These are phyloP conservation scores for Alviniconcha strummeri DNA, from an alignment of 2,888 invertebrate species.

Conservation along the genomic window DNA sequence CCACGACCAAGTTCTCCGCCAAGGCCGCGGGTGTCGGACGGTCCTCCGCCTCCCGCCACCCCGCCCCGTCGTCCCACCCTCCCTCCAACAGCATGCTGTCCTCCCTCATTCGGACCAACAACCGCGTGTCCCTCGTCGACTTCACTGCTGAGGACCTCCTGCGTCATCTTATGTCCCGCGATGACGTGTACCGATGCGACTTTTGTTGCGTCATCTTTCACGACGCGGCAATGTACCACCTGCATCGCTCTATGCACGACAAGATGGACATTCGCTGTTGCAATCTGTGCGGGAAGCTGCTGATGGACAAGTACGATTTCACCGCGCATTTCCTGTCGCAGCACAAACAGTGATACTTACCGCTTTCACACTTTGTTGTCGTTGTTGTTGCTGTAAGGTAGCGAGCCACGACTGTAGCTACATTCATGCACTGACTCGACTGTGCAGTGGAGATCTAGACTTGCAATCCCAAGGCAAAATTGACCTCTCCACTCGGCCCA, in stretches of 20 bases:
- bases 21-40: too few species aligned
- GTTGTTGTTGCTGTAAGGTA: too few species aligned
- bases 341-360: slow-evolving; percentile 42
- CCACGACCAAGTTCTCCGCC: background rate
- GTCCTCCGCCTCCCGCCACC: background rate
- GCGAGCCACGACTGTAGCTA: too few species aligned
- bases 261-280: slow-evolving; percentile 59
- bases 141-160: slow-evolving; percentile 54
- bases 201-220: slow-evolving; percentile 56
- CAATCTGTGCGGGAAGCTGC: slow-evolving; percentile 54
- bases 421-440: too few species aligned
- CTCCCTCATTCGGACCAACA: slow-evolving; percentile 47
- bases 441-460: too few species aligned
- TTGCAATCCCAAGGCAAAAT: too few species aligned
- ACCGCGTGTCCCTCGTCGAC: slow-evolving; percentile 52
- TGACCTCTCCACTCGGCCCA: too few species aligned
- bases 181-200: slow-evolving; percentile 55
- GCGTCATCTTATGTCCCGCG: slow-evolving; percentile 54
- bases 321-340: slow-evolving; percentile 56
- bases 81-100: slow-evolving; percentile 15
- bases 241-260: slow-evolving; percentile 59
- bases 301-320: slow-evolving; percentile 55
- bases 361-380: too few species aligned
- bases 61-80: background rate
- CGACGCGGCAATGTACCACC: slow-evolving; percentile 58